Evolutionary conservation across 2,113 vertebrate species (phyloP).

Genomic region (Ranitomeya imitator): DNA sequence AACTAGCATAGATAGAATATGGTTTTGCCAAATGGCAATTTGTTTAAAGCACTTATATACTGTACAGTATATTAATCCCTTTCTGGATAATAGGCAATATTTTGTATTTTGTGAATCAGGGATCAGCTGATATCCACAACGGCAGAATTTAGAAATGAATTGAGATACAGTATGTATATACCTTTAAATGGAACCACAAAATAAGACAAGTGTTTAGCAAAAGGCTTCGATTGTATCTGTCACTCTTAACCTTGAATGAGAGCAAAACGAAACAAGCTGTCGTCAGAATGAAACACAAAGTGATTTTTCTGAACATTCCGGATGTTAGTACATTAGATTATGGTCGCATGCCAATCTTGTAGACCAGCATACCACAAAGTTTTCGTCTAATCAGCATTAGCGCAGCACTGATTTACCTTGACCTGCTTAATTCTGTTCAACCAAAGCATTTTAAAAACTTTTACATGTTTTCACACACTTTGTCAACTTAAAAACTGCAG

Average conservation of each 20-base stretch:
- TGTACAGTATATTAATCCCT: no score
- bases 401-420: conserved; percentile 7
- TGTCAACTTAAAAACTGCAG: neutral
- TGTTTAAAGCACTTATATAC: no score
- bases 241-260: conserved; percentile 7
- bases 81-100: no score
- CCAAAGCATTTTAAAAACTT: neutral
- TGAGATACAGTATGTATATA: neutral
- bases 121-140: no score
- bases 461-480: neutral
- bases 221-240: neutral
- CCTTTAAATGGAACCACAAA: neutral
- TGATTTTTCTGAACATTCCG: conserved; percentile 8
- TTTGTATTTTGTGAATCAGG: no score
- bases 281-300: conserved; percentile 15
- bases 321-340: conserved; percentile 26
- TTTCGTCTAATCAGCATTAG: conserved; percentile 16
- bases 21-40: no score
- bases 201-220: neutral
- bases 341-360: conserved; percentile 1
- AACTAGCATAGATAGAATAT: no score
- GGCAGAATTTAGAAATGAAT: no score
- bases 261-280: neutral
- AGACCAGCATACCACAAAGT: neutral
- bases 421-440: neutral